Percentiles rank a stretch among this genome's conserved stretches.
Conservation (phyloP, 2,113 vertebrate genomes). For the Perognathus longimembris region DNA sequence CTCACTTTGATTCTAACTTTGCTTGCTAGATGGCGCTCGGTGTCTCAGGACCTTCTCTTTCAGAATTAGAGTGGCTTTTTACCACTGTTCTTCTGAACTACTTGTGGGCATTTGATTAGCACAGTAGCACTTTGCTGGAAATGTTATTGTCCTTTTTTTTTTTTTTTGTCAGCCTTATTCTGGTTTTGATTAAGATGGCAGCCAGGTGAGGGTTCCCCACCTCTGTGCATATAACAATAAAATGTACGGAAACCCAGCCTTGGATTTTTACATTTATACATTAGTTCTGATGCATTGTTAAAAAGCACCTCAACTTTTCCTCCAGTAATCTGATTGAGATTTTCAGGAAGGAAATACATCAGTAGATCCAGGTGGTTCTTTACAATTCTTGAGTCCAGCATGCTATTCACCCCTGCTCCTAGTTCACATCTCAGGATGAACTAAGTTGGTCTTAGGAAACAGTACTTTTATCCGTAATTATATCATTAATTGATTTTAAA, state of each 20-base stretch:
- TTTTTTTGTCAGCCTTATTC: constrained; percentile 23
- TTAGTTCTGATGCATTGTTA: constrained; percentile 55
- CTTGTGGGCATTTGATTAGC: constrained; percentile 69
- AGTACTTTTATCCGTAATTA: neutral
- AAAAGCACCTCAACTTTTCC: constrained; percentile 68
- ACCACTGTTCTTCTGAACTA: constrained; percentile 70
- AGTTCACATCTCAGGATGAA: neutral
- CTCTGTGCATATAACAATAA: constrained; percentile 22
- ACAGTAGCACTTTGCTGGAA: constrained; percentile 52
- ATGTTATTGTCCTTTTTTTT: constrained; percentile 13
- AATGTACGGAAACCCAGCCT: constrained; percentile 45
- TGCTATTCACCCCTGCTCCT: neutral
- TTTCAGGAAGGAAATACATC: constrained; percentile 58
- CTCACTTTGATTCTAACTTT: constrained; percentile 88
- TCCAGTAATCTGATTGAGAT: constrained; percentile 41
- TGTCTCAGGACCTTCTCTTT: constrained; percentile 88
- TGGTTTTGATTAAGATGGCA: neutral
- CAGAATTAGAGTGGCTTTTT: constrained; percentile 67
- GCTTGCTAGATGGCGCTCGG: constrained; percentile 98
- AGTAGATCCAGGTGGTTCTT: constrained; percentile 10
- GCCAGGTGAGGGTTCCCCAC: neutral
- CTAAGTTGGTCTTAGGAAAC: neutral
- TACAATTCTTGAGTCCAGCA: neutral
- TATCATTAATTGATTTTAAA: constrained; percentile 35
- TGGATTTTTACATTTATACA: constrained; percentile 48